Base-by-base conservation (phyloP, 2,797 vertebrate species). In the Acestrorhynchus altus region DNA sequence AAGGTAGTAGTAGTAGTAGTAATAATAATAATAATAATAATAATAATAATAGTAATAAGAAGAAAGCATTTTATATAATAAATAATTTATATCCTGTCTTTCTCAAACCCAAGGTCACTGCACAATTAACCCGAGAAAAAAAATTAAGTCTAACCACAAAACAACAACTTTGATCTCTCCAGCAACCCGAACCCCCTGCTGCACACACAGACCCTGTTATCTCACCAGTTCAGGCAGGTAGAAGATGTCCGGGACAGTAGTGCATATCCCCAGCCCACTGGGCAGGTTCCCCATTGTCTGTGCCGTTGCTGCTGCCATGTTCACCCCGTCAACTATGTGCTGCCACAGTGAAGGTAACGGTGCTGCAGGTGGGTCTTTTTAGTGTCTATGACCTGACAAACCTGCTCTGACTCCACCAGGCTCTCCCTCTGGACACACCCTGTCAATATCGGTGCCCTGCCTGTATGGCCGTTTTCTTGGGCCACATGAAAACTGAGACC, bases 211-310 rank as follows among this genome's bases (percentile, higher is more conserved):
- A 35, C 35, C 26, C 2, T 1, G 22, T 69, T 66, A 24, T 94
- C 95, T 95, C 86, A 96, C 95, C 90, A 96, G 92, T 64, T 96
- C 95, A 0, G 94, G 92, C 68, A 95, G 49, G 87, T 94, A 94
- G 31, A 96, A 90, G 61, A 95, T 77, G 83, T 96, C 95, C 0
- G 95, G 95, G 15, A 87, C 89, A 0, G 92, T 92, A 69, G 79
- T 87, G 85, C 94, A 94, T 42, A 95, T 92, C 0, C 80, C 86
- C 57, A 93, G 31, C 54, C 95, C 94, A 6, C 93, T 95, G 81
- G 95, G 95, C 84, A 96, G 88, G 78, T 68, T 92, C 47, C 83
- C 87, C 87, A 88, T 86, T 5, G 89, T 73, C 82, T 92, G 87
- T 71, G 88, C 84, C 3, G 90, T 87, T 8, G 83, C 87, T 8